A percentile compares a stretch with the other conserved stretches of the same genome.
These are phyloP conservation scores for Platysteira castanea DNA, from an alignment of 2,113 vertebrate genomes.

Conservation along the genomic window DNA sequence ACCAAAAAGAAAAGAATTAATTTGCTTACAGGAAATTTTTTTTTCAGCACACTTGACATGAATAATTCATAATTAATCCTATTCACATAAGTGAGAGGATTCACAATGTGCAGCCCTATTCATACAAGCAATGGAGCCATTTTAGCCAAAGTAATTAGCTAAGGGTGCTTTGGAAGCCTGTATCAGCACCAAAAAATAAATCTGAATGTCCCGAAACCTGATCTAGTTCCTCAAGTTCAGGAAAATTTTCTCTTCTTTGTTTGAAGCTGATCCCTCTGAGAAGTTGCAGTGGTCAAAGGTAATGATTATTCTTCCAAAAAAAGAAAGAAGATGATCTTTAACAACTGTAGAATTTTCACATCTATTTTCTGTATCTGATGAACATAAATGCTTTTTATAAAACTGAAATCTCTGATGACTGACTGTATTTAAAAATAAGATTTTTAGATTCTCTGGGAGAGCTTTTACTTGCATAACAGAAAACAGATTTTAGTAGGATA, in stretches of 20 bases:
- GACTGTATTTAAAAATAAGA: not conserved
- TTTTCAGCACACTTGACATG: not conserved
- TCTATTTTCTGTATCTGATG: not conserved
- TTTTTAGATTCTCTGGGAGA: not conserved
- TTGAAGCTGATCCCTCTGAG: not conserved
- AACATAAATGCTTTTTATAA: not conserved
- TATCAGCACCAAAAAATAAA: not conserved
- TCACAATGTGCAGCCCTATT: not conserved
- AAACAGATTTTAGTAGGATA: not conserved
- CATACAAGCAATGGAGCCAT: not conserved
- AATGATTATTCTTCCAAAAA: not conserved
- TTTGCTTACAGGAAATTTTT: not conserved
- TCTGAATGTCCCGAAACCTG: not conserved
- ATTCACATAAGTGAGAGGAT: not conserved
- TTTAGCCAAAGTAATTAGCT: not conserved
- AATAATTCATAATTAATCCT: slow-evolving; percentile 11
- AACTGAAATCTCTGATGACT: not conserved
- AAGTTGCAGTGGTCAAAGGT: not conserved
- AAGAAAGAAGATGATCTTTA: not conserved
- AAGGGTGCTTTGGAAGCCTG: not conserved
- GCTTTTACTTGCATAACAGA: not conserved
- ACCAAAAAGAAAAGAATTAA: accelerated
- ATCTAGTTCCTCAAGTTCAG: not conserved
- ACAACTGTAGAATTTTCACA: not conserved
- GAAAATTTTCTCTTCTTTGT: not conserved